phyloP scores from a whole-genome alignment of 53 echinoderm and acorn worm genomes.

The Patiria pectinifera region DNA sequence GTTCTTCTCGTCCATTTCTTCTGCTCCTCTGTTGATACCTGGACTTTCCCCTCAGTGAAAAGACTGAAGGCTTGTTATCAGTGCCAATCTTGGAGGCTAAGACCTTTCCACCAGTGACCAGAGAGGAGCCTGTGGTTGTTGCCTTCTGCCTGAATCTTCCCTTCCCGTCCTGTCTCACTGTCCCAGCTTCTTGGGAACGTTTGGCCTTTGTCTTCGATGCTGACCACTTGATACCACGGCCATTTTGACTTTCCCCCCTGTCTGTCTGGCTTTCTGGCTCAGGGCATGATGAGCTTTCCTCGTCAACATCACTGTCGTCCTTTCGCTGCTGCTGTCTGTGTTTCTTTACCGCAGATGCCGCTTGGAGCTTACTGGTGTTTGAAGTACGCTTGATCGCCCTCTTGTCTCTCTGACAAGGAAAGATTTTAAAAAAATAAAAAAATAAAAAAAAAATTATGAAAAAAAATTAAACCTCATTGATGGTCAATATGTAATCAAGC shows the following conservation, averaged over 20 bases:
- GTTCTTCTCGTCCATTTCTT: not conserved
- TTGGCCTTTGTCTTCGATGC: not conserved
- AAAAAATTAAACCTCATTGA: too few species aligned
- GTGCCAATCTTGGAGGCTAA: not conserved
- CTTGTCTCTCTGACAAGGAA: not conserved
- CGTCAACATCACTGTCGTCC: not conserved
- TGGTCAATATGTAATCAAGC: too few species aligned
- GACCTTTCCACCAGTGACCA: not conserved
- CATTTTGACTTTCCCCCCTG: not conserved
- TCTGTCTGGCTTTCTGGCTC: not conserved
- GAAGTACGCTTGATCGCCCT: not conserved
- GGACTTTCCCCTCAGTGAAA: not conserved
- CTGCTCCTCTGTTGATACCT: not conserved
- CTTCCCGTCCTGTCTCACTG: not conserved
- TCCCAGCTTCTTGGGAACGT: not conserved
- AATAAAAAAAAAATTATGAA: too few species aligned
- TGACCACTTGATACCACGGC: not conserved
- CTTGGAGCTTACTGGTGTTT: not conserved
- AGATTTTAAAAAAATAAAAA: not conserved
- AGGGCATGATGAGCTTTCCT: not conserved
- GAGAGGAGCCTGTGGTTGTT: constrained; percentile 5
- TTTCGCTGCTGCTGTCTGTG: not conserved
- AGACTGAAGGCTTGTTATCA: not conserved
- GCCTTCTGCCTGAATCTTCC: not conserved
- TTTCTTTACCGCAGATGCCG: not conserved